Percentiles rank a stretch among this genome's conserved stretches.
Evolutionary conservation across 2,797 vertebrate species (phyloP).

Genomic region (Tragopan temminckii): DNA sequence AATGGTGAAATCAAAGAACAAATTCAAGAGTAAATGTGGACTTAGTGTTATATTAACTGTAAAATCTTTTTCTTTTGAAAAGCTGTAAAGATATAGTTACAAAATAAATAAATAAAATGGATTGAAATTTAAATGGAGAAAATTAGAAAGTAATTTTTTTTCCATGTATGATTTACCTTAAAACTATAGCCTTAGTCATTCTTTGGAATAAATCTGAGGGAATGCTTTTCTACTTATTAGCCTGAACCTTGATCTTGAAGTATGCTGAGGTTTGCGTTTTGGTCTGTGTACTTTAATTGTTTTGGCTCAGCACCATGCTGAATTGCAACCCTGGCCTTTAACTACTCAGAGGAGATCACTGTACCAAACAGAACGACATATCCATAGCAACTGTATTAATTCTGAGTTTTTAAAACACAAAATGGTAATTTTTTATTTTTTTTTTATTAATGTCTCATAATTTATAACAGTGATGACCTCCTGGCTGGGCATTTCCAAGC

Average conservation of each 20-base stretch:
- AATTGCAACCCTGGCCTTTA: constrained; percentile 49
- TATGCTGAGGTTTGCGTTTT: constrained; percentile 52
- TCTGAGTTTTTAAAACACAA: constrained; percentile 67
- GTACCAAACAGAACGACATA: constrained; percentile 65
- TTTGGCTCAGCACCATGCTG: constrained; percentile 55
- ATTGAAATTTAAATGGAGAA: not conserved
- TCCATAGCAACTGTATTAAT: constrained; percentile 68
- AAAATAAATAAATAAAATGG: not conserved
- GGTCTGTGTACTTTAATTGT: constrained; percentile 29
- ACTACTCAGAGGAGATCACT: constrained; percentile 22
- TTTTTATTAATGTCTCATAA: constrained; percentile 20
- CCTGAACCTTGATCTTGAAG: constrained; percentile 30
- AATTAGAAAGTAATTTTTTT: not conserved
- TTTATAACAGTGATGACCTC: constrained; percentile 66
- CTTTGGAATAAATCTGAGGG: constrained; percentile 27
- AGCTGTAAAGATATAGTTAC: not conserved
- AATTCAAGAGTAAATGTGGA: not conserved
- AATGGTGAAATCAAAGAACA: not conserved
- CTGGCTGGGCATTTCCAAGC: constrained; percentile 66
- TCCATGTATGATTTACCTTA: not conserved
- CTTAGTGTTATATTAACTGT: not conserved
- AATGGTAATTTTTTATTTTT: constrained; percentile 63
- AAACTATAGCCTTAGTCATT: not conserved
- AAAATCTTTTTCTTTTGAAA: not conserved
- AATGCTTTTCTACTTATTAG: constrained; percentile 30